Evolutionary conservation across 2,888 invertebrate genomes (phyloP), one percentile per base, ranked within the genome.

Genomic region (Odontomyia ornata): DNA sequence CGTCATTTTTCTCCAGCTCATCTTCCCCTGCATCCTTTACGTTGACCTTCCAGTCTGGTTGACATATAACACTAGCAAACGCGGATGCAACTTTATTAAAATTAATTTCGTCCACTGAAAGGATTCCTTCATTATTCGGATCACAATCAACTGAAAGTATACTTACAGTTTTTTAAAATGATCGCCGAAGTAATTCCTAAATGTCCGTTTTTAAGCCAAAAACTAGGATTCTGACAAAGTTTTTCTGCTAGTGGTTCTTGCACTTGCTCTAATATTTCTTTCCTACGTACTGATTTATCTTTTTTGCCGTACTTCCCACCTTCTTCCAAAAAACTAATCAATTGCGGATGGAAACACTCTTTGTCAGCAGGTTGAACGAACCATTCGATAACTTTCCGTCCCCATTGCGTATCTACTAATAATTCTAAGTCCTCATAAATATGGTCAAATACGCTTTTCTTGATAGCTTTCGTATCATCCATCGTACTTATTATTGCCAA

Each of bases 401-500:
- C 98, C 90, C 93, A 92, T 84, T 94, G 93, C 83, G 93, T 92
- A 52, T 88, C 88, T 0, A 92, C 92, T 36, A 98, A 88, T 3
- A 92, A 92, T 79, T 90, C 88, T 23, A 94, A 83, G 78, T 91
- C 90, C 43, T 88, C 89, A 43, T 93, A 86, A 79, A 97, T 87
- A 79, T 93, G 93, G 80, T 91, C 88, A 13, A 94, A 88, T 57
- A 95, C 89, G 0, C 93, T 91, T 86, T 98, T 98, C 82, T 93
- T 93, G 23, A 97, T 89, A 0, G 98, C 89, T 76, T 95, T 94
- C 0, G 98, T 98, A 84, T 99, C 98, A 84, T 99, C 98, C 0
- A 97, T 92, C 0, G 91, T 89, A 85, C 98, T 98, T 80, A 98
- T 91, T 80, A 98, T 89, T 0, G 95, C 91, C 79, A 97, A 88